These are phyloP conservation scores for Rousettus madagascariensis DNA, from an alignment of 2,797 vertebrate species.

Conservation along the genomic window DNA sequence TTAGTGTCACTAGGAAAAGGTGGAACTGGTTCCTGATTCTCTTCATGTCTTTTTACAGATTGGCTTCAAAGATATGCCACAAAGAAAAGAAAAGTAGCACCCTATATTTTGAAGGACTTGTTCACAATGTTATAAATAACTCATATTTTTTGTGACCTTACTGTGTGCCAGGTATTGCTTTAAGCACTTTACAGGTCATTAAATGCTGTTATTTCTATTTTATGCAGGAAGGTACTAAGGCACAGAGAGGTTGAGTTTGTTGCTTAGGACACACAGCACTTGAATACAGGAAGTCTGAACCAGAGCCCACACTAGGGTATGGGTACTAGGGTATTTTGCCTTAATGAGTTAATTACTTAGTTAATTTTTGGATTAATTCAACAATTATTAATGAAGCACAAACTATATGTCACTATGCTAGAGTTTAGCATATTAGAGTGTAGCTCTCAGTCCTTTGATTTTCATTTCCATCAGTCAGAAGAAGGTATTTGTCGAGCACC, in stretches of 20 bases:
- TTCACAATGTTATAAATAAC: not conserved
- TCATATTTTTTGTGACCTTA: not conserved
- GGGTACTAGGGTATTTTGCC: not conserved
- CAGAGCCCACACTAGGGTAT: not conserved
- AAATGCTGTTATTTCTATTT: not conserved
- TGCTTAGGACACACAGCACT: not conserved
- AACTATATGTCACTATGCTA: not conserved
- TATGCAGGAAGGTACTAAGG: not conserved
- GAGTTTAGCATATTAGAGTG: not conserved
- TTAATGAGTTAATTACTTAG: not conserved
- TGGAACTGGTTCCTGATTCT: not conserved
- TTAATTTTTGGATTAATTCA: not conserved
- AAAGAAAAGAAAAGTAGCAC: not conserved
- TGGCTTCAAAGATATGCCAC: not conserved
- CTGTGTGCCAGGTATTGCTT: not conserved
- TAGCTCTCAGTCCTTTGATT: not conserved
- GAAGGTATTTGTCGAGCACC: not conserved
- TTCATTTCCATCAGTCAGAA: not conserved
- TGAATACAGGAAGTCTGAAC: not conserved
- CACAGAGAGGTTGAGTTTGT: not conserved
- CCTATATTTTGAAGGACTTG: not conserved
- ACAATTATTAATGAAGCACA: not conserved
- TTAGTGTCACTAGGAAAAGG: not conserved
- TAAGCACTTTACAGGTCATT: not conserved
- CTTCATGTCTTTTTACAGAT: not conserved